These are phyloP conservation scores for Sinocyclocheilus maitianheensis DNA, from an alignment of 2,113 vertebrate species.

Conservation along the genomic window DNA sequence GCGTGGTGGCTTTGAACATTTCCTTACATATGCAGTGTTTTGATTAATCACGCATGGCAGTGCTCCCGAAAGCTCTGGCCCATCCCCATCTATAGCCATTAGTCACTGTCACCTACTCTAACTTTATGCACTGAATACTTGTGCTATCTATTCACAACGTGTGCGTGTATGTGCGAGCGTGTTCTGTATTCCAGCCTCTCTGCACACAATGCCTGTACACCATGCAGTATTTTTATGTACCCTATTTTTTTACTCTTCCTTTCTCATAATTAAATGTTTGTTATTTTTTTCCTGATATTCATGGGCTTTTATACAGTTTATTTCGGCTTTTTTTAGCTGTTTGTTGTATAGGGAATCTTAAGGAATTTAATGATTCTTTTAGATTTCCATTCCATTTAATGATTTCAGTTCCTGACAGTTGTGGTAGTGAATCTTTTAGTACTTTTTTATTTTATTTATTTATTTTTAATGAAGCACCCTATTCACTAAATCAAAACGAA, in stretches of 20 bases:
- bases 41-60: constrained; percentile 61
- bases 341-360: neutral
- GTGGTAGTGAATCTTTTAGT: neutral
- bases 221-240: neutral
- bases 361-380: neutral
- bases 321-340: neutral
- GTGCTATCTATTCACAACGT: constrained; percentile 44
- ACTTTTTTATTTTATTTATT: neutral
- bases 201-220: neutral
- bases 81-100: constrained; percentile 58
- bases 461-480: neutral
- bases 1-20: constrained; percentile 39
- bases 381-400: neutral
- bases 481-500: neutral
- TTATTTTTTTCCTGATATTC: neutral
- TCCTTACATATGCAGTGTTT: constrained; percentile 62
- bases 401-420: neutral
- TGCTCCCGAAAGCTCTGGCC: constrained; percentile 55
- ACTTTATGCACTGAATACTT: constrained; percentile 56
- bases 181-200: constrained; percentile 27
- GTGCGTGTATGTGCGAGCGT: constrained; percentile 2
- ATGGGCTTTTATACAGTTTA: neutral
- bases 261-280: neutral
- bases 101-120: constrained; percentile 58
- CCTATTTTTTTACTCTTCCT: neutral